Percentiles rank a stretch among this genome's conserved stretches.
phyloP scores from a whole-genome alignment of 30 jellyfish, hydroid and myxozoan species.

The Rhopilema esculentum region DNA sequence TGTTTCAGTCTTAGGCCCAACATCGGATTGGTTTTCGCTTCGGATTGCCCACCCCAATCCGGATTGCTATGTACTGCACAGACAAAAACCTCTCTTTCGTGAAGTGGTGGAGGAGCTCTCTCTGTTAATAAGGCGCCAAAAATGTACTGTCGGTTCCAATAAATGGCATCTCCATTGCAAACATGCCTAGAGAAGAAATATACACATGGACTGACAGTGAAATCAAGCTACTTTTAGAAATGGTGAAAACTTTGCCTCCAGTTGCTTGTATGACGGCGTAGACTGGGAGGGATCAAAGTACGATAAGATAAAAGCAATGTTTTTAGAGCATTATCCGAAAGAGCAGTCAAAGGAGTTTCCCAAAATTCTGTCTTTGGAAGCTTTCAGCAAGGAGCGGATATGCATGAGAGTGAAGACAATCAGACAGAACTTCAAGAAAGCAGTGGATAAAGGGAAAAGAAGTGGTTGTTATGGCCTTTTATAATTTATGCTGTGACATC shows the following conservation, averaged over 20 bases:
- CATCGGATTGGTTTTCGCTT: no score
- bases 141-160: no score
- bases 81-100: no score
- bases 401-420: not conserved
- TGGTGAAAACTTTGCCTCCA: slow-evolving; percentile 15
- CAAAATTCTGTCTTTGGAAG: slow-evolving; percentile 14
- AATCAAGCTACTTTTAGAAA: not conserved
- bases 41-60: no score
- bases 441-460: not conserved
- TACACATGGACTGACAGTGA: slow-evolving; percentile 13
- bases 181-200: slow-evolving; percentile 20
- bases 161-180: not conserved
- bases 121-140: no score
- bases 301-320: slow-evolving; percentile 8
- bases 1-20: no score
- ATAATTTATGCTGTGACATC: slow-evolving; percentile 20
- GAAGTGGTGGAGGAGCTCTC: no score
- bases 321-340: not conserved
- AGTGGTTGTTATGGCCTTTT: slow-evolving; percentile 33
- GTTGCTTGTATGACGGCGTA: slow-evolving; percentile 16
- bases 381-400: not conserved
- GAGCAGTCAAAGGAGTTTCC: not conserved
- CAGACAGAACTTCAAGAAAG: not conserved
- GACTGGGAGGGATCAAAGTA: slow-evolving; percentile 40
- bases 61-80: no score